Conservation (phyloP, 2,113 vertebrate genomes). For the Cyprinodon variegatus region DNA sequence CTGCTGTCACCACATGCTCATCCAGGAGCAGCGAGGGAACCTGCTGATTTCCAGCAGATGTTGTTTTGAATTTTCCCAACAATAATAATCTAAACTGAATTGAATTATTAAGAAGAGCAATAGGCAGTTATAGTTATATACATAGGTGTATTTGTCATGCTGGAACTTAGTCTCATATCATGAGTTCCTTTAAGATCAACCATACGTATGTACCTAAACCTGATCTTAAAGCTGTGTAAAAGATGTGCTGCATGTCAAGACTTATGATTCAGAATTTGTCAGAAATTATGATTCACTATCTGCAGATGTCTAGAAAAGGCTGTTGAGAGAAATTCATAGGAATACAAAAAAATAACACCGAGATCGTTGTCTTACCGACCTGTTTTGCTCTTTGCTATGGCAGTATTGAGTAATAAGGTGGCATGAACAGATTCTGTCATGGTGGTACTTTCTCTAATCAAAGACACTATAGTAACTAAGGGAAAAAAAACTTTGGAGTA, state of each 20-base stretch:
- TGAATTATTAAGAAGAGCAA: neutral
- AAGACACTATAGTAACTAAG: neutral
- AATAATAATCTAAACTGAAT: neutral
- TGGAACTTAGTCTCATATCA: neutral
- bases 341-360: neutral
- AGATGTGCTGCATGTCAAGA: neutral
- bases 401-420: neutral
- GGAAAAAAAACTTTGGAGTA: neutral
- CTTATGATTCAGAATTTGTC: slow-evolving; percentile 3
- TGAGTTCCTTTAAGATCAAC: neutral
- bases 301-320: neutral
- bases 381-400: too few species aligned
- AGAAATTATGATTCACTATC: neutral
- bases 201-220: neutral
- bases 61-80: neutral
- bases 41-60: neutral
- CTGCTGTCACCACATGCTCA: too few species aligned
- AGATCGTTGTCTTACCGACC: neutral
- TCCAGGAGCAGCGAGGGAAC: neutral
- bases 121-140: neutral
- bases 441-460: neutral
- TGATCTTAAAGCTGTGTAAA: neutral
- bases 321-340: neutral
- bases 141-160: neutral
- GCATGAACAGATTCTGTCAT: neutral